Evolutionary conservation across 1,140 invertebrate species (phyloP), one percentile per base, ranked within the genome.

Genomic region (Metaphire vulgaris): DNA sequence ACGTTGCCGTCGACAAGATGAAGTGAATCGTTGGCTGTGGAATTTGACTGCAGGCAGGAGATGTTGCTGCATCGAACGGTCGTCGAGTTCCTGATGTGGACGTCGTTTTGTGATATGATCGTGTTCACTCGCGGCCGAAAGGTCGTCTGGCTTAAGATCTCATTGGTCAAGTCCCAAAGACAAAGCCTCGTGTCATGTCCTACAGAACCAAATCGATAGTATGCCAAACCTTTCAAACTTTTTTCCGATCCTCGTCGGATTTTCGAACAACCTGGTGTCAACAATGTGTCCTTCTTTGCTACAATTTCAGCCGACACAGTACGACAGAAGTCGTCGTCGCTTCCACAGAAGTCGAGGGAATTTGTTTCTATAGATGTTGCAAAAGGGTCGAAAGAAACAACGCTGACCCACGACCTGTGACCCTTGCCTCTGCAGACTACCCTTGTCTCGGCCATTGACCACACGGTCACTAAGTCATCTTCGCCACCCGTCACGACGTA

Each of bases 141-240:
- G 65, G 80, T 79, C 33, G 88, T 86, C 78, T 89, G 88, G 80
- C 85, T 89, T 34, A 98, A 86, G 67, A 97, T 90, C 85, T 99
- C 96, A 82, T 98, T 96, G 28, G 95, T 98, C 30, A 99, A 90
- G 84, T 99, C 97, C 97, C 97, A 99, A 69, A 99, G 88, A 87
- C 97, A 99, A 69, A 99, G 86, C 85, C 97, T 93, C 31, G 97
- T 98, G 87, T 99, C 97, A 86, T 99, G 96, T 26, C 96, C 96
- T 0, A 99, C 95, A 77, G 95, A 96, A n/a, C 95, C 96, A 77
- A 98, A 88, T 75, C 95, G 89, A 85, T 96, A 97, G 33, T 82
- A 83, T 30, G 34, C 34, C n/a, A 77, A 30, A 26, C 66, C 34
- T 30, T 30, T 16, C 31, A 31, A n/a, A 30, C n/a, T 41, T 21